phyloP scores from a whole-genome alignment of 2,113 vertebrate species.

The Atractosteus spatula region DNA sequence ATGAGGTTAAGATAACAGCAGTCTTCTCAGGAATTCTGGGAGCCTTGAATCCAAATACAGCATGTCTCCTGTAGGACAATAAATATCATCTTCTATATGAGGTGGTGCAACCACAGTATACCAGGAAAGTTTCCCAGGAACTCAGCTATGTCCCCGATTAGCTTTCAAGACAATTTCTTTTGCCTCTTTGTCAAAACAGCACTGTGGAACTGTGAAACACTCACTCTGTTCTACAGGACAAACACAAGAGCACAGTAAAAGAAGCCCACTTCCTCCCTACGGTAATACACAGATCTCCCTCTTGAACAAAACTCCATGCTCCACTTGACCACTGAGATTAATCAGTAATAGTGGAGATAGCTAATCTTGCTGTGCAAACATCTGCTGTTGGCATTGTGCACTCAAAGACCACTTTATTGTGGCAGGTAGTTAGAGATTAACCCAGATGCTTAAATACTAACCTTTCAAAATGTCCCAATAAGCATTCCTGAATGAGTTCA shows the following conservation, averaged over 20 bases:
- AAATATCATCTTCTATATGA: neutral
- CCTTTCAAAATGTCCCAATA: conserved; percentile 33
- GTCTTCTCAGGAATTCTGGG: neutral
- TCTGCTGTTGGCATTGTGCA: conserved; percentile 54
- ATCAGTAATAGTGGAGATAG: conserved; percentile 45
- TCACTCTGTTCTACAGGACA: too few species aligned
- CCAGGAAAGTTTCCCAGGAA: too few species aligned
- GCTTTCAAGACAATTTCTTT: too few species aligned
- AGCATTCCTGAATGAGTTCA: conserved; percentile 39
- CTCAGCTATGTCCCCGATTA: too few species aligned
- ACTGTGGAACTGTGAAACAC: neutral
- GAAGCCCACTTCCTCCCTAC: too few species aligned
- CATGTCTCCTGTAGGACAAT: neutral
- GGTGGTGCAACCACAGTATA: too few species aligned
- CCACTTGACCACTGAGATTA: conserved; percentile 45
- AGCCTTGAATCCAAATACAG: neutral
- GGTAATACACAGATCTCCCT: too few species aligned
- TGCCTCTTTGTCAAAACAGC: neutral
- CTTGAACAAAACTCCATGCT: neutral
- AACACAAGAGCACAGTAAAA: too few species aligned
- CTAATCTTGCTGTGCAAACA: conserved; percentile 67
- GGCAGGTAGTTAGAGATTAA: conserved; percentile 53
- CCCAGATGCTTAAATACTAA: conserved; percentile 57
- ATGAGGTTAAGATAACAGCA: neutral
- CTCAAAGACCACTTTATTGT: conserved; percentile 51